Conservation (phyloP, 2,888 invertebrate genomes). For the Leucania comma region DNA sequence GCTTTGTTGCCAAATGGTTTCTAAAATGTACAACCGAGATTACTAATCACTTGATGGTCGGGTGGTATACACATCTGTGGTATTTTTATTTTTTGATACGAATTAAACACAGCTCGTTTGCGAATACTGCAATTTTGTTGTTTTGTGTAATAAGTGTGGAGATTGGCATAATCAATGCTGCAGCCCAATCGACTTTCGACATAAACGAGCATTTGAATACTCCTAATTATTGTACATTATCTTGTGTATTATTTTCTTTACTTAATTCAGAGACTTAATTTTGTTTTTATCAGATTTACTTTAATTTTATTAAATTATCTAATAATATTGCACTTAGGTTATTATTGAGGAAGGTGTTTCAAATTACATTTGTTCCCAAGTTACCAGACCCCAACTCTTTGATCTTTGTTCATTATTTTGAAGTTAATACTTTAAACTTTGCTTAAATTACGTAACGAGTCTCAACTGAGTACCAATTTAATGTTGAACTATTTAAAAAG, state of each 20-base stretch:
- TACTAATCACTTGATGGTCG: conserved; percentile 21
- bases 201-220: conserved; percentile 22
- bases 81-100: conserved; percentile 26
- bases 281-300: conserved; percentile 14
- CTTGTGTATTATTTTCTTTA: conserved; percentile 15
- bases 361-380: conserved; percentile 21
- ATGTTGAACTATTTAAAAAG: conserved; percentile 23
- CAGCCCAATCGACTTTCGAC: neutral
- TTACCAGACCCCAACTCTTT: conserved; percentile 38
- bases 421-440: neutral
- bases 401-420: conserved; percentile 6
- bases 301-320: conserved; percentile 11
- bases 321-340: conserved; percentile 22
- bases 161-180: conserved; percentile 11
- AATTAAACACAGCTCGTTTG: conserved; percentile 19
- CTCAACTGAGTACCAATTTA: conserved; percentile 17
- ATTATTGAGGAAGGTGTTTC: conserved; percentile 13
- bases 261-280: conserved; percentile 46
- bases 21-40: conserved; percentile 33
- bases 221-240: conserved; percentile 25
- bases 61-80: conserved; percentile 7
- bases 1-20: conserved; percentile 8
- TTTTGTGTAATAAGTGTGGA: conserved; percentile 11
- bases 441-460: conserved; percentile 8
- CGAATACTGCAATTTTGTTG: neutral